Conservation (phyloP, 2,888 invertebrate species). For the Apodemia hepburni region DNA sequence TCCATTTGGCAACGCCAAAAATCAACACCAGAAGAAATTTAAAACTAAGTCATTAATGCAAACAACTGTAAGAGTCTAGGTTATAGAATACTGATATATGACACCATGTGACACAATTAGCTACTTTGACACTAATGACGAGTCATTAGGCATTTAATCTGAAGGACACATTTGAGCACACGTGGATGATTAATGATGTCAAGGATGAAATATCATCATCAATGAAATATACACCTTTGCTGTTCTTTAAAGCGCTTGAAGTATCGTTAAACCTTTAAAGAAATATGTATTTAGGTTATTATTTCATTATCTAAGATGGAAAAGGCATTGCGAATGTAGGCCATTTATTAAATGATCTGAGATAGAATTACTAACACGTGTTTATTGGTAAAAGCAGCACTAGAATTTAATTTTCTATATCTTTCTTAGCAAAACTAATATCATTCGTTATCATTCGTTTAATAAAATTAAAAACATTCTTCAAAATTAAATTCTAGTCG, state of each 20-base stretch:
- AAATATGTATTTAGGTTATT: background rate
- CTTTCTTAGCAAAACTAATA: too few species aligned
- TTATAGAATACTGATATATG: background rate
- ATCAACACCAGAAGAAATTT: background rate
- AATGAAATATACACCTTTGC: background rate
- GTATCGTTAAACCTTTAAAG: background rate
- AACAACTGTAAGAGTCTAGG: background rate
- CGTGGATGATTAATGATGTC: slow-evolving; percentile 7
- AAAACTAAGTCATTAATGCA: background rate
- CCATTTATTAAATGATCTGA: background rate
- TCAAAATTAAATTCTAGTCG: too few species aligned
- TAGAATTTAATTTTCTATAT: too few species aligned
- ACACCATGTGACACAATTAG: slow-evolving; percentile 1
- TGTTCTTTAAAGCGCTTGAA: background rate
- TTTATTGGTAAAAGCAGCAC: too few species aligned
- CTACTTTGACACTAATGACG: background rate
- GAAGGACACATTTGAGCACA: background rate
- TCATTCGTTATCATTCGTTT: too few species aligned
- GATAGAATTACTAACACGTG: background rate
- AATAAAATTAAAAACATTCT: too few species aligned
- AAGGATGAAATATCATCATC: background rate
- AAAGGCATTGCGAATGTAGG: background rate
- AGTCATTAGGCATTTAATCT: background rate
- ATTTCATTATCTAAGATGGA: background rate
- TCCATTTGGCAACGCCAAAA: background rate